Conservation (phyloP, 2,888 invertebrate genomes). For the Rhyacophila evoluta region DNA sequence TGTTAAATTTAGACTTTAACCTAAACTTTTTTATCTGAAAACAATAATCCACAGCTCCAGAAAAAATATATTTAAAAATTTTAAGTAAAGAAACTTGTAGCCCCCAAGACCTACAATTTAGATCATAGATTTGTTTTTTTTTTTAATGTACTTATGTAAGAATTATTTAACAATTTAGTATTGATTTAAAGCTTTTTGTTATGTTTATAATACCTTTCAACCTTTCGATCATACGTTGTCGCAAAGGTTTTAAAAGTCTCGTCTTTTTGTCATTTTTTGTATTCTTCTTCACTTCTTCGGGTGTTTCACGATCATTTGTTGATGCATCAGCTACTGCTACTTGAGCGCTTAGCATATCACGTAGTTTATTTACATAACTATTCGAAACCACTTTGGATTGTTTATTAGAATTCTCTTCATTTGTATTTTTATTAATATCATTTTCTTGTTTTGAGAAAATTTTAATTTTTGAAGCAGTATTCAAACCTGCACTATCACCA, state of each 20-base stretch:
- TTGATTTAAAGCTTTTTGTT: no score
- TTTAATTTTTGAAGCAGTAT: background rate
- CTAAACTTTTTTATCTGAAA: no score
- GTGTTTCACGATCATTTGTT: background rate
- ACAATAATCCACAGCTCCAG: no score
- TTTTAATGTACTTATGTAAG: no score
- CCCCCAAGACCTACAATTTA: no score
- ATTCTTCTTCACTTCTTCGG: slow-evolving; percentile 18
- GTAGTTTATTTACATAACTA: background rate
- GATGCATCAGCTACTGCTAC: background rate
- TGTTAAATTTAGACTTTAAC: no score
- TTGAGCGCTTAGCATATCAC: background rate
- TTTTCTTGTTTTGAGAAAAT: background rate
- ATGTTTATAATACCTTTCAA: slow-evolving; percentile 75
- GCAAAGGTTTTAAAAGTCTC: slow-evolving; percentile 58
- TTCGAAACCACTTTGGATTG: background rate
- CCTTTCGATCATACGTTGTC: slow-evolving; percentile 77
- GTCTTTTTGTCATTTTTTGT: slow-evolving; percentile 31
- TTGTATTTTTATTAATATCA: background rate
- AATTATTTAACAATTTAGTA: no score
- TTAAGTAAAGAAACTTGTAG: no score
- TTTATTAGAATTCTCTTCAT: background rate
- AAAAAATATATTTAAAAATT: no score
- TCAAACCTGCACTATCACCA: background rate
- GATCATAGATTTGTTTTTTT: no score